These are phyloP conservation scores for Acanthurus tractus DNA, from an alignment of 2,797 vertebrate species.

Conservation along the genomic window DNA sequence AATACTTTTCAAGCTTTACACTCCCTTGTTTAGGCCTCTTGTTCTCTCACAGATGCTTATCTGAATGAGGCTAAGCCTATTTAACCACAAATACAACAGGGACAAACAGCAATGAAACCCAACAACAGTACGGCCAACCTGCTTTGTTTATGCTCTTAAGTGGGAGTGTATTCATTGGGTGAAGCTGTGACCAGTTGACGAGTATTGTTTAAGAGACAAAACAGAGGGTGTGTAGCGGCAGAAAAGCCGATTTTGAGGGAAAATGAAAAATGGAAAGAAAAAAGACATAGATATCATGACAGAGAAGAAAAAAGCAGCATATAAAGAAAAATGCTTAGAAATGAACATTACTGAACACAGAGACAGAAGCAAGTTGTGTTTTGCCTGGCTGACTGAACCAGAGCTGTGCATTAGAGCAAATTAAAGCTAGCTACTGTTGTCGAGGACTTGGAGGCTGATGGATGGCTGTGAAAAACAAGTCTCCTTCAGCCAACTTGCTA, in stretches of 20 bases:
- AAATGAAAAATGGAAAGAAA: not conserved
- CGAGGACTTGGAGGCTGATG: conserved; percentile 52
- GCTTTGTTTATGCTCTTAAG: conserved; percentile 26
- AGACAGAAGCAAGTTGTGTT: conserved; percentile 36
- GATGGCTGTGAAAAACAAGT: conserved; percentile 56
- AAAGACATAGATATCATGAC: conserved; percentile 18
- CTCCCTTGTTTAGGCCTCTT: conserved; percentile 32
- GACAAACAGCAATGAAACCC: conserved; percentile 29
- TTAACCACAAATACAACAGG: conserved; percentile 39
- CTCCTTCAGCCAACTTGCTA: conserved; percentile 52
- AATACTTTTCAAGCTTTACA: conserved; percentile 14
- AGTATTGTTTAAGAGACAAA: conserved; percentile 23
- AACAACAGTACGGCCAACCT: conserved; percentile 18
- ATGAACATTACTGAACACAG: conserved; percentile 1
- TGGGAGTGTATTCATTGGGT: conserved; percentile 14
- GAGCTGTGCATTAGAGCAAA: conserved; percentile 52
- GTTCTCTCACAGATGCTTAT: conserved; percentile 54
- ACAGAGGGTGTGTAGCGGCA: conserved; percentile 10
- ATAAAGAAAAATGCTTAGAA: not conserved
- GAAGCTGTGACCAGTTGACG: conserved; percentile 12
- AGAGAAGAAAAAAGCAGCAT: conserved; percentile 3
- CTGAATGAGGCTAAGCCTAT: conserved; percentile 18
- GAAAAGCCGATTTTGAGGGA: conserved; percentile 13
- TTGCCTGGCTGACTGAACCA: conserved; percentile 48
- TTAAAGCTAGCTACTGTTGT: conserved; percentile 49